Evolutionary conservation across 2,113 vertebrate species (phyloP), one percentile per base, ranked within the genome.

Genomic region (Nestor notabilis): DNA sequence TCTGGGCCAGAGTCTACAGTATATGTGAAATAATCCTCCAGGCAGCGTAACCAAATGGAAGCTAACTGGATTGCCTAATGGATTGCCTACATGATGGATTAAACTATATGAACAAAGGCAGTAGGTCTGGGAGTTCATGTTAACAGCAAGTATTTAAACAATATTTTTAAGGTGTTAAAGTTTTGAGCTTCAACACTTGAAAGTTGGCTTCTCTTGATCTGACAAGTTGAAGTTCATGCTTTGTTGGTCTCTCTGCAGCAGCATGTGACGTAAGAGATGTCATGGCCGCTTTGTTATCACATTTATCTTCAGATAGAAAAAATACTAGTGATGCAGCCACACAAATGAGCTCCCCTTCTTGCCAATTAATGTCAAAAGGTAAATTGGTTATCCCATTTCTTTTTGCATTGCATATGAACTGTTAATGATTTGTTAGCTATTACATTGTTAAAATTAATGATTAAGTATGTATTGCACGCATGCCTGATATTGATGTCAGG

Each of bases 261-360:
- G 71, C 63, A 70, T 2, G 7, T 97, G 95, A 94, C 29, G 47
- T 86, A 70, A 81, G 72, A 80, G 85, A 63, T 95, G 97, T 95
- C 95, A 71, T 3, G 47, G 94, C 75, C 46, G 66, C 79, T 97
- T 97, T 94, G 75, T 90, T 91, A 95, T 92, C 60, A 77, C 78
- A 91, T 97, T 97, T 94, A 49, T 98, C 83, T 82, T 93, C 33
- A 61, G 27, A 68, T 92, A 68, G 46, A 25, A 83, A 93, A 86
- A 69, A 89, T 78, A 91, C 71, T 78, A 27, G 24, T 46, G 33
- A 18, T 52, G 1, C 43, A 81, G 71, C 53, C 29, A 37, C 47
- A 90, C 8, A 74, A 79, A 85, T 81, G 47, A 75, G 18, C 46
- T 80, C 18, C 29, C 6, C 5, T 78, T 93, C 58, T 78, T 88